Conservation (phyloP, 2,888 invertebrate genomes). For the Cataglyphis altisquamis region DNA sequence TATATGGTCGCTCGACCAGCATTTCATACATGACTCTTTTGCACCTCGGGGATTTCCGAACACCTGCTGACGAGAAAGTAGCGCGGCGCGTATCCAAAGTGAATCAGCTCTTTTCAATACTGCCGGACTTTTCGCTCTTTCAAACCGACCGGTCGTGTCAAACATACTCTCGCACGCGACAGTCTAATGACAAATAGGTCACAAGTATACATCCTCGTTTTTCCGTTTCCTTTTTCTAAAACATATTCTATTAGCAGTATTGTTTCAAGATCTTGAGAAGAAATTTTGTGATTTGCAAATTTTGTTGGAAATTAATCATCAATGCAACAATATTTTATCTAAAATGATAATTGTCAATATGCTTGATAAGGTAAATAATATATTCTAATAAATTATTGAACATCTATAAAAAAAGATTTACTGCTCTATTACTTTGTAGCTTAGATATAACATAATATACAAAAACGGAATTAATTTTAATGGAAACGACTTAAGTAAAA, state of each 20-base stretch:
- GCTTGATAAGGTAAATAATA: slow-evolving; percentile 11
- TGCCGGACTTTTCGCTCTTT: background rate
- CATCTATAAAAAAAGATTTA: background rate
- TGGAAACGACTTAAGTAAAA: background rate
- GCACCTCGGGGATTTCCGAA: slow-evolving; percentile 41
- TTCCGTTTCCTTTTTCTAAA: background rate
- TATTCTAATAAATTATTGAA: slow-evolving; percentile 12
- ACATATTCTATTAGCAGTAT: background rate
- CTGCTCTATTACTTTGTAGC: background rate
- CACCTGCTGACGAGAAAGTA: slow-evolving; percentile 43
- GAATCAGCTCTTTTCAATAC: slow-evolving; percentile 3
- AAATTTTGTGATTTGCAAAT: slow-evolving; percentile 28
- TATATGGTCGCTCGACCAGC: background rate
- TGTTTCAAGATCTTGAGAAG: slow-evolving; percentile 14
- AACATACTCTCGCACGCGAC: background rate
- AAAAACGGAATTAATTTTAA: background rate
- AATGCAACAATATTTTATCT: slow-evolving; percentile 23
- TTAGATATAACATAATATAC: background rate
- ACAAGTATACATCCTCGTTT: background rate
- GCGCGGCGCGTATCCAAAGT: slow-evolving; percentile 34
- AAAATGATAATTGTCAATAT: slow-evolving; percentile 3
- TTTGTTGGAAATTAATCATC: slow-evolving; percentile 26
- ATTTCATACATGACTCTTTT: slow-evolving; percentile 39
- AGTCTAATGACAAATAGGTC: background rate
- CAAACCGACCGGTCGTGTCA: background rate